Evolutionary conservation across 1,140 invertebrate genomes (phyloP), one percentile per base, ranked within the genome.

Genomic region (Drosophila arawakana): DNA sequence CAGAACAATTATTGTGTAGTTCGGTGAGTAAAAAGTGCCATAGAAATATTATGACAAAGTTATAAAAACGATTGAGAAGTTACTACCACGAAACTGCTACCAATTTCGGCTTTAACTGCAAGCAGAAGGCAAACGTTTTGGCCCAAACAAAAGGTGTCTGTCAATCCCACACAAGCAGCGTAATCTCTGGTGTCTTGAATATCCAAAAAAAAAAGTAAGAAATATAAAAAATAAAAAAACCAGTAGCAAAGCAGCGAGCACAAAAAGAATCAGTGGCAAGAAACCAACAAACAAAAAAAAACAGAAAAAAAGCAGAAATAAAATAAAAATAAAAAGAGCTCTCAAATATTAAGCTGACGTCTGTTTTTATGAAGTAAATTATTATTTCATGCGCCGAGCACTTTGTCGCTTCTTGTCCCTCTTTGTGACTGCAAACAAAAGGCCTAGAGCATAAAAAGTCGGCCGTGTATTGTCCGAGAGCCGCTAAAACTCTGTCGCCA

Each of bases 281-380:
- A 30, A 30, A 37, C 9, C 30, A 34, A 35, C 13, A 35, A 15
- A 67, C n/a, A 49, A 35, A 30, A 47, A 35, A 30, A 37, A 37
- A 44, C 7, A 59, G 3, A 30, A 18, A 1, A 1, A 43, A 44
- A 44, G 21, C 30, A 59, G 39, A 43, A 35, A 9, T 34, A 66
- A 69, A 79, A 30, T 30, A 30, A 5, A 30, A 30, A 30, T 30
- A 30, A 37, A 46, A 61, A 73, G 62, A 70, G 43, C 49, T 63
- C 66, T 75, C 15, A 46, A 76, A 73, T 77, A 73, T 80, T 88
- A 88, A 80, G 80, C 80, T 74, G 83, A 89, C 79, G 82, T 82
- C 73, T 80, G 73, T 83, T 88, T 80, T 83, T 80, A 89, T 88
- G 77, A 82, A 80, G 63, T 78, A 86, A 86, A 89, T 89, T 83